A percentile compares a stretch with the other conserved stretches of the same genome.
Conservation (phyloP, 2,113 vertebrate species). For the Copsychus sechellarum region DNA sequence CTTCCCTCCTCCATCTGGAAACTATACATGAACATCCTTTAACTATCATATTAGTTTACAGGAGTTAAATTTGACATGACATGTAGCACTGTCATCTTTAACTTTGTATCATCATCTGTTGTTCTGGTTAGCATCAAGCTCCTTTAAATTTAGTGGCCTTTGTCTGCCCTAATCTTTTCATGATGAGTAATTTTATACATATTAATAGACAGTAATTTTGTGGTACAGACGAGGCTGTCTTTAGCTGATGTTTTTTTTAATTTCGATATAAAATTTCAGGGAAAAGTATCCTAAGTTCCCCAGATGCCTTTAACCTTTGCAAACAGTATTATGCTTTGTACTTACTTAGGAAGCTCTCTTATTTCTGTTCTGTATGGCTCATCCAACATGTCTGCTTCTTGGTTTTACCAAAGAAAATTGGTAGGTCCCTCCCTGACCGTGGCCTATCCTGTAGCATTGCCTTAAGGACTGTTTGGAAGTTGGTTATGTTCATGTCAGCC, state of each 20-base stretch:
- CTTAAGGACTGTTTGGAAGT: not conserved
- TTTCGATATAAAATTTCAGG: not conserved
- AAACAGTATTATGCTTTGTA: not conserved
- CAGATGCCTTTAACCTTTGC: not conserved
- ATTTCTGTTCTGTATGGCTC: not conserved
- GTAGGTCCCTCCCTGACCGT: not conserved
- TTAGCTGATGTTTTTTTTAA: not conserved
- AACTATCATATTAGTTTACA: constrained; percentile 3
- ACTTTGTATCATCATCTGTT: not conserved
- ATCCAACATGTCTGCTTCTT: not conserved
- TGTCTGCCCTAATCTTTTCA: not conserved
- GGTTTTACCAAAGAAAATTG: not conserved
- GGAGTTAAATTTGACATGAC: constrained; percentile 27
- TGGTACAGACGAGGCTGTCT: not conserved
- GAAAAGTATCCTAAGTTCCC: not conserved
- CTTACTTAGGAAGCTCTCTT: not conserved
- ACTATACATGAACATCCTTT: not conserved
- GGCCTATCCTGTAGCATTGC: not conserved
- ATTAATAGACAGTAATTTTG: not conserved
- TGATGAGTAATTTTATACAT: not conserved
- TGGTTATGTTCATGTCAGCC: not conserved
- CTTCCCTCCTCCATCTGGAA: constrained; percentile 4
- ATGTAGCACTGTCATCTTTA: constrained; percentile 11
- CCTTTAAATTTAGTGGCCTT: not conserved
- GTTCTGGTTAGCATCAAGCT: not conserved